Evolutionary conservation across 2,797 vertebrate genomes (phyloP), one percentile per base, ranked within the genome.

Genomic region (Macropodus opercularis): DNA sequence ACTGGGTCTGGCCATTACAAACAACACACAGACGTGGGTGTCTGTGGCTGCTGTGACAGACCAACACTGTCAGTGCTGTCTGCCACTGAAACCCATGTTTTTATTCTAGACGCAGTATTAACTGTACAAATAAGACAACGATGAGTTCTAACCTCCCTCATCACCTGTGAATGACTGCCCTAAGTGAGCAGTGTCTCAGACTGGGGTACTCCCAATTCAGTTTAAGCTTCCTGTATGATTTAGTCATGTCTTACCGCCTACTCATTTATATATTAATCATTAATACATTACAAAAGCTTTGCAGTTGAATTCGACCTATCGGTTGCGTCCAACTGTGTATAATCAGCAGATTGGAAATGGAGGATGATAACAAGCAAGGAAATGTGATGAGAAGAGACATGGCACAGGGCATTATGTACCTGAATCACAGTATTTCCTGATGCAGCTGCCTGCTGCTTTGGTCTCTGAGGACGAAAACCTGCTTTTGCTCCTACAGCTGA

Each of bases 371-470:
- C 29, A 62, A 51, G 46, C 14, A 1, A 70, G 47, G 68, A 55
- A 51, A 80, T 72, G 22, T 52, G 69, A 70, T 44, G 31, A 51
- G 24, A 56, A 46, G 54, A 73, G 35, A 43, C 41, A 74, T 48
- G 63, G 42, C 39, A 75, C 53, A 65, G 63, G 75, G 63, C 69
- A 76, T 70, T 51, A 52, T 81, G 58, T 86, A 86, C 81, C 86
- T 89, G 83, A 71, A 80, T 71, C 72, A 51, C 57, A 85, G 77
- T 79, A 59, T 87, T 79, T 85, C 77, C 78, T 80, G 80, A 80
- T 72, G 80, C 64, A 76, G 67, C 75, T 82, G 72, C 71, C 80
- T 80, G 78, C 81, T 84, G 79, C 83, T 85, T 80, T 81, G 78
- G 76, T 85, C 73, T 81, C 75, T 78, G 55, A 78, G 69, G 87